A percentile compares a stretch with the other conserved stretches of the same genome.
Evolutionary conservation across 2,113 vertebrate species (phyloP).

Genomic region (Dipodomys merriami): DNA sequence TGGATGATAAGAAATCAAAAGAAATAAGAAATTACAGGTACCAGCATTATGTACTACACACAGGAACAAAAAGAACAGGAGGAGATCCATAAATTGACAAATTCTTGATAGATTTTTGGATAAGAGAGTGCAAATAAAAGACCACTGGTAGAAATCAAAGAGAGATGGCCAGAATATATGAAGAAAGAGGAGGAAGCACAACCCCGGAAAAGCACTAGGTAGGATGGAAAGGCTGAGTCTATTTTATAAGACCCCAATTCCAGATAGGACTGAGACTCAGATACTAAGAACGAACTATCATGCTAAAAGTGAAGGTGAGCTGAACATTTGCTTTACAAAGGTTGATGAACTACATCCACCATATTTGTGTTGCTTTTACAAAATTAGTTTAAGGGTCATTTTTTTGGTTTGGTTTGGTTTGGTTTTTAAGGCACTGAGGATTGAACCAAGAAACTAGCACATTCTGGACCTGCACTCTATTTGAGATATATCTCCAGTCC

Average conservation of each 20-base stretch:
- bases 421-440: not conserved
- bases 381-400: not conserved
- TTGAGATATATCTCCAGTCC: not conserved
- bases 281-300: not conserved
- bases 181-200: not conserved
- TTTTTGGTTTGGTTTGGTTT: not conserved
- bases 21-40: not conserved
- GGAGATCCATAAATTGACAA: not conserved
- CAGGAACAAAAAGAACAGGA: not conserved
- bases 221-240: too few species aligned
- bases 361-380: not conserved
- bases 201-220: not conserved
- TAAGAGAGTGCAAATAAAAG: constrained; percentile 4
- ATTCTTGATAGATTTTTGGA: constrained; percentile 1
- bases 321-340: not conserved
- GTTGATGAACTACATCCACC: not conserved
- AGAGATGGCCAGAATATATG: not conserved
- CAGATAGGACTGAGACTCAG: not conserved
- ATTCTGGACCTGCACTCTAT: too few species aligned
- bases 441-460: not conserved
- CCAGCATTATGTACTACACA: not conserved
- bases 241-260: not conserved
- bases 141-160: not conserved
- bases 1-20: too few species aligned
- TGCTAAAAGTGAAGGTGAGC: not conserved